Evolutionary conservation across 1,140 invertebrate genomes (phyloP).

Genomic region (Drosophila biarmipes): DNA sequence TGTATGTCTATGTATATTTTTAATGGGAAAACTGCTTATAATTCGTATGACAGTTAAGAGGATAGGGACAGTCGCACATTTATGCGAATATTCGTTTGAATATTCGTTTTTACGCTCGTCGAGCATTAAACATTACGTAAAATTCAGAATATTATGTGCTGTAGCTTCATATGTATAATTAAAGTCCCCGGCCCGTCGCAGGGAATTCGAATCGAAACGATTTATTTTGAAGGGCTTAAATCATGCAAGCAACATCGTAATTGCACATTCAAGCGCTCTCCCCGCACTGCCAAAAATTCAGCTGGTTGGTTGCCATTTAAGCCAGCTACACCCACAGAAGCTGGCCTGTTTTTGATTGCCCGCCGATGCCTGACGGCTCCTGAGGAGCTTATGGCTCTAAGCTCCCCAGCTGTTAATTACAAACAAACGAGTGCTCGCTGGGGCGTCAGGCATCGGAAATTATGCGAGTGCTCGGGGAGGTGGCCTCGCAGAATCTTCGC

Average conservation of each 20-base stretch:
- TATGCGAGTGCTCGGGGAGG: conserved; percentile 1
- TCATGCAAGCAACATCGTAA: neutral
- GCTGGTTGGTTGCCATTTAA: neutral
- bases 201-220: neutral
- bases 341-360: conserved; percentile 20
- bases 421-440: conserved; percentile 33
- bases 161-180: no score
- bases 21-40: no score
- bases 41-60: no score
- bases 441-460: conserved; percentile 19
- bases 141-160: no score
- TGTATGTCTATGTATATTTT: no score
- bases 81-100: no score
- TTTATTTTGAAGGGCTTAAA: neutral
- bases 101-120: no score
- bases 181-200: neutral
- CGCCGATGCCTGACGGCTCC: conserved; percentile 16
- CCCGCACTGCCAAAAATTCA: neutral
- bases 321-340: neutral
- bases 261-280: neutral
- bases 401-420: conserved; percentile 29
- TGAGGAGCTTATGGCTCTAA: conserved; percentile 2
- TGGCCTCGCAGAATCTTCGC: conserved; percentile 15
- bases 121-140: no score
- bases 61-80: no score